phyloP scores from a whole-genome alignment of 2,888 invertebrate genomes.

The Caenorhabditis doughertyi region DNA sequence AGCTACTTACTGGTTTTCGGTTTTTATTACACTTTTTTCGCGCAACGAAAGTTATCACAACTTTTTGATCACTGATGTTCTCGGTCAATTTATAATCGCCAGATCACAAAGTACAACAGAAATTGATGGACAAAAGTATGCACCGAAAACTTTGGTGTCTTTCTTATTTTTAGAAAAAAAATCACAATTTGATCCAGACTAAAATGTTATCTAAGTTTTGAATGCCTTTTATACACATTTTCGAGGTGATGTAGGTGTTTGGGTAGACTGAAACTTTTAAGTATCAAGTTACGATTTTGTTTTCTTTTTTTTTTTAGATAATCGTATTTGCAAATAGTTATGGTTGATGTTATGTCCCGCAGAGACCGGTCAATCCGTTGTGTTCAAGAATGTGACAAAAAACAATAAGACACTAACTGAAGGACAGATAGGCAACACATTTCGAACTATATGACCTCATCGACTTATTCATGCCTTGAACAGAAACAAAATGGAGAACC shows the following conservation, averaged over 20 bases:
- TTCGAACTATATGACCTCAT: constrained; percentile 28
- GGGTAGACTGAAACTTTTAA: constrained; percentile 19
- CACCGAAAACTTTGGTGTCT: not conserved
- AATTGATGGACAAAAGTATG: constrained; percentile 5
- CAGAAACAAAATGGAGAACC: not conserved
- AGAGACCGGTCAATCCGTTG: constrained; percentile 10
- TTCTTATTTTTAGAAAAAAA: not conserved
- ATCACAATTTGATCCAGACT: constrained; percentile 10
- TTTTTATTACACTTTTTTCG: constrained; percentile 55
- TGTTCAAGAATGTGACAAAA: constrained; percentile 3
- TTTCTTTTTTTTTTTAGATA: constrained; percentile 41
- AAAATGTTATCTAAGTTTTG: not conserved
- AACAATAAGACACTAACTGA: not conserved
- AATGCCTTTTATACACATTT: constrained; percentile 29
- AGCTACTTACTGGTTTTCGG: constrained; percentile 56
- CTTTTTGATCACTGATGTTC: constrained; percentile 60
- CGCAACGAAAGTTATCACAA: constrained; percentile 41
- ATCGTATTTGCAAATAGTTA: constrained; percentile 38
- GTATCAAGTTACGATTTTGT: constrained; percentile 47
- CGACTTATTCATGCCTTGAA: not conserved
- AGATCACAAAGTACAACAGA: constrained; percentile 51
- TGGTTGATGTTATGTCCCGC: constrained; percentile 21
- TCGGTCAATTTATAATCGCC: constrained; percentile 33
- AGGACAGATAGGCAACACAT: not conserved
- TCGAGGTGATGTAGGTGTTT: constrained; percentile 23